Base-by-base conservation (phyloP, 1,140 invertebrate species). In the Probaryconus sp. region DNA sequence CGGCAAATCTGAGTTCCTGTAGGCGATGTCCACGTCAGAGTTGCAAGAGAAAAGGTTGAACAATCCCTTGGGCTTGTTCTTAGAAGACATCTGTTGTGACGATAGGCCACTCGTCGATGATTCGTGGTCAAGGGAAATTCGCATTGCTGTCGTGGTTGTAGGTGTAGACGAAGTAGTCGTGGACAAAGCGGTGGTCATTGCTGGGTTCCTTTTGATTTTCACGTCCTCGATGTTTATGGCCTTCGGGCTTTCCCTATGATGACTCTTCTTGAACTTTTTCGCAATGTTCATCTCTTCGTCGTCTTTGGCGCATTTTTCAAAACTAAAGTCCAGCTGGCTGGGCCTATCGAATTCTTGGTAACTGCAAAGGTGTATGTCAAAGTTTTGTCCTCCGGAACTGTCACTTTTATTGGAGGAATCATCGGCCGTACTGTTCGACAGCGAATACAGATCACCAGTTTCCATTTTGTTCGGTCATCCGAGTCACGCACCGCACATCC, bases 391-490 rank as follows among this genome's bases (percentile, higher is more conserved):
- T 10, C 47, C 10, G 6, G 69, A 73, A 63, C 83, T 83, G 47
- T 81, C 83, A 55, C 85, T 85, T 20, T 81, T 82, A 26, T 86
- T 85, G 9, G 85, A 87, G 17, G 83, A 76, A n/a, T 86, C 84
- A 1, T 88, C 85, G n/a, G 74, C 76, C 3, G 77, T 80, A 37
- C 63, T 76, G 40, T 30, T 79, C 43, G 55, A 76, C 74, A 78
- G 76, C 14, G 69, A 58, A 28, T 67, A 81, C 48, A 81, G 76
- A 30, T 85, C 81, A 26, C 43, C 77, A n/a, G 79, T 58, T 50
- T 86, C 83, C 85, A 87, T 86, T 26, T 43, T 78, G 16, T 21
- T 37, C 28, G 16, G 10, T 28, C 31, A 53, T 37, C 3, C 3
- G 5, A 11, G 11, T 33, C 31, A 47, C 16, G 45, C 51, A 13